Percentiles rank a stretch among this genome's conserved stretches.
phyloP scores from a whole-genome alignment of 2,113 vertebrate species.

The Tilapia sparmanii region DNA sequence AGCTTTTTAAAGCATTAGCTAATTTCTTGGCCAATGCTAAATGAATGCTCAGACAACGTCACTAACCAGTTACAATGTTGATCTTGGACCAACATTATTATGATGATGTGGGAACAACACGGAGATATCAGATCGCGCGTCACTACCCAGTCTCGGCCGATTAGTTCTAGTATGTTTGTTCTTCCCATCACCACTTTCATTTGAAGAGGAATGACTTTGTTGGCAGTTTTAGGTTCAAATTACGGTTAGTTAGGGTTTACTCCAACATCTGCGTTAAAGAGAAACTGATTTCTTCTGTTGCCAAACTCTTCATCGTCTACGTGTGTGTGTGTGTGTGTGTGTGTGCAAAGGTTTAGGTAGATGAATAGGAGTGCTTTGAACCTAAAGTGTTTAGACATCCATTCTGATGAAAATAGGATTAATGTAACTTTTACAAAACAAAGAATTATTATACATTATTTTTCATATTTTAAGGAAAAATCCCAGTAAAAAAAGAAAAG shows the following conservation, averaged over 20 bases:
- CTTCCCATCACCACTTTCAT: background rate
- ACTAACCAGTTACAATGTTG: background rate
- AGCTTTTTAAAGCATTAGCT: background rate
- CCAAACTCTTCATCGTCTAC: background rate
- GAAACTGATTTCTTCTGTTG: background rate
- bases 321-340: background rate
- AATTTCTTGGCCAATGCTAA: background rate
- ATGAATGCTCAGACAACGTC: background rate
- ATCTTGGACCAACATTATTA: background rate
- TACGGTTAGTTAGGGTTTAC: background rate
- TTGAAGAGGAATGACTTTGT: background rate
- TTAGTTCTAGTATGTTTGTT: background rate
- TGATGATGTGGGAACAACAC: background rate
- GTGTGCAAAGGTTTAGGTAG: fast-evolving
- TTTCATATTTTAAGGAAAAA: background rate
- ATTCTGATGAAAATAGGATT: background rate
- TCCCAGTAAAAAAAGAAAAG: background rate
- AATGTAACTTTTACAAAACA: background rate
- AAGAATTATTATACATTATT: background rate
- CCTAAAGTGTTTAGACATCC: background rate
- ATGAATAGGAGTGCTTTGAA: background rate
- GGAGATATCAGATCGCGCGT: fast-evolving
- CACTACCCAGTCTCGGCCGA: background rate
- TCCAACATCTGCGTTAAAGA: background rate
- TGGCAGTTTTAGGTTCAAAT: background rate